phyloP scores from a whole-genome alignment of 1,140 invertebrate species.

The Ruditapes philippinarum region DNA sequence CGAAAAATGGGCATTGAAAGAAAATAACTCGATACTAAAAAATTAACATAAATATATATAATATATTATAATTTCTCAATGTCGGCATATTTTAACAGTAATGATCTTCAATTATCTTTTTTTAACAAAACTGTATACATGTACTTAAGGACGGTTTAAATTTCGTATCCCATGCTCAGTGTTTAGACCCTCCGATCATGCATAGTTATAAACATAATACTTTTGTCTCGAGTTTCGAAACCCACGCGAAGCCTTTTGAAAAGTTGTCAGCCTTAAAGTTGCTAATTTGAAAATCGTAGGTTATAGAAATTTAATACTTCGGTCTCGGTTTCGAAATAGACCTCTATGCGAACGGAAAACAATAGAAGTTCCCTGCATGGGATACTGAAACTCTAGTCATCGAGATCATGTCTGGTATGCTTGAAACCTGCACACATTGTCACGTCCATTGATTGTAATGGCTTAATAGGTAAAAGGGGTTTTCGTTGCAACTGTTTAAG shows the following conservation, averaged over 20 bases:
- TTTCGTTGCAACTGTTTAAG: too few relatives aligned
- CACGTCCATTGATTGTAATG: too few relatives aligned
- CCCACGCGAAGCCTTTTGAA: constrained; percentile 24
- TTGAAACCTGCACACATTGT: too few relatives aligned
- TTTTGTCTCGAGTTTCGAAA: constrained; percentile 20
- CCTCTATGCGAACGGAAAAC: background rate
- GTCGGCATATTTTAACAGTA: background rate
- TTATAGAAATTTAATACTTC: background rate
- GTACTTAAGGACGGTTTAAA: background rate
- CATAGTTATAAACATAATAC: background rate
- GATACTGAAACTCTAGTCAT: background rate
- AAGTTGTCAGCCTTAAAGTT: constrained; percentile 9
- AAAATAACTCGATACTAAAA: too few relatives aligned
- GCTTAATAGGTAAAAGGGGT: too few relatives aligned
- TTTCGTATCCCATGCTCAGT: background rate
- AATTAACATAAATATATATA: background rate
- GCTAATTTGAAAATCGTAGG: constrained; percentile 30
- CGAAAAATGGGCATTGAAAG: too few relatives aligned
- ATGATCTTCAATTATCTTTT: too few relatives aligned
- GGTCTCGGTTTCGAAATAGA: constrained; percentile 15
- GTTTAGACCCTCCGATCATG: too few relatives aligned
- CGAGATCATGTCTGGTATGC: background rate
- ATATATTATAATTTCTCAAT: background rate
- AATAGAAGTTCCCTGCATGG: background rate
- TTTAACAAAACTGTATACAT: background rate